Percentiles rank a stretch among this genome's conserved stretches.
phyloP scores from a whole-genome alignment of 2,113 vertebrate species.

The Bettongia penicillata region DNA sequence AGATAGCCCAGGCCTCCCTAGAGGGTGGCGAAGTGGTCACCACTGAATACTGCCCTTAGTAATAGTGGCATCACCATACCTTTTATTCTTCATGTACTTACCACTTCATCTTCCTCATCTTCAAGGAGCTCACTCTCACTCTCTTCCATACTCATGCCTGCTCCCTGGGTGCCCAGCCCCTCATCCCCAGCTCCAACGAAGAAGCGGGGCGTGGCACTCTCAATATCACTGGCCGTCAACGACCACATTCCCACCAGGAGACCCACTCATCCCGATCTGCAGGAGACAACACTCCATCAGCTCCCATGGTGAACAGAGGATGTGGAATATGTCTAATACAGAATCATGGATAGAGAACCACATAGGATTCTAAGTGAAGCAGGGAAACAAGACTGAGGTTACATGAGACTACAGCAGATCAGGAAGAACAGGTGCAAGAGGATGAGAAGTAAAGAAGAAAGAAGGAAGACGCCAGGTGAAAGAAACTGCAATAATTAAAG shows the following conservation, averaged over 20 bases:
- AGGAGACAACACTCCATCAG: conserved; percentile 44
- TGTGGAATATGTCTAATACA: background rate
- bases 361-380: conserved; percentile 4
- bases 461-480: background rate
- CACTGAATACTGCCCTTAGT: background rate
- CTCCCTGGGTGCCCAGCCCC: conserved; percentile 91
- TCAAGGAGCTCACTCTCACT: conserved; percentile 93
- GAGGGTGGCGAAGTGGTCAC: conserved; percentile 1
- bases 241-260: conserved; percentile 90
- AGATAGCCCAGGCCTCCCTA: background rate
- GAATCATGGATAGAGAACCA: conserved; percentile 27
- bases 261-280: conserved; percentile 79
- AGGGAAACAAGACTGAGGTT: conserved; percentile 6
- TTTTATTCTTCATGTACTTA: conserved; percentile 56
- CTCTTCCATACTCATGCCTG: conserved; percentile 94
- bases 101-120: conserved; percentile 83
- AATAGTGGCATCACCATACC: background rate
- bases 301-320: background rate
- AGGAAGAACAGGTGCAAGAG: too few species aligned
- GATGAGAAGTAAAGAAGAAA: background rate
- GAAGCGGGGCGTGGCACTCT: conserved; percentile 93
- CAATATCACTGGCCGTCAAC: conserved; percentile 92
- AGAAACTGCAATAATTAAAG: conserved; percentile 22
- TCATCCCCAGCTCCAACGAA: conserved; percentile 97
- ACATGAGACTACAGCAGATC: background rate